These are phyloP conservation scores for Aurelia sp. DNA, from an alignment of 30 jellyfish, hydroid and myxozoan genomes.

Conservation along the genomic window DNA sequence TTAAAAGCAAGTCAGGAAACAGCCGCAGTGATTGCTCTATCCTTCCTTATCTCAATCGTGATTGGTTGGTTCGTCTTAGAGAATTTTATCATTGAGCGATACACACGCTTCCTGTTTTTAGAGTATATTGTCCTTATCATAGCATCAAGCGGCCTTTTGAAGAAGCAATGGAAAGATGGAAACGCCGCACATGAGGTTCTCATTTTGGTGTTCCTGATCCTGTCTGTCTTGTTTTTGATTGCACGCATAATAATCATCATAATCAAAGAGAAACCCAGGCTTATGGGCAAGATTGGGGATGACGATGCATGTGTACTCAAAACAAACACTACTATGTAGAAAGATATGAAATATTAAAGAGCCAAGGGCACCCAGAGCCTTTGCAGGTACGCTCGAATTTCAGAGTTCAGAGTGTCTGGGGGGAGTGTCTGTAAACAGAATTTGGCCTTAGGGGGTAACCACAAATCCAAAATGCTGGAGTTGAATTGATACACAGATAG, in stretches of 20 bases:
- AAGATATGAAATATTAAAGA: too few relatives aligned
- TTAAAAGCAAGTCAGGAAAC: conserved; percentile 16
- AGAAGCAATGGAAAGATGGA: conserved; percentile 49
- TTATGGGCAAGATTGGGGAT: too few relatives aligned
- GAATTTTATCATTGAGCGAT: conserved; percentile 33
- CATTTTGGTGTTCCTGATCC: conserved; percentile 15
- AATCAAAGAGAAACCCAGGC: conserved; percentile 19
- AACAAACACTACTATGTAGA: too few relatives aligned
- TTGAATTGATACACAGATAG: too few relatives aligned
- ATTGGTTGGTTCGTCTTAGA: conserved; percentile 51
- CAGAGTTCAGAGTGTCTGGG: too few relatives aligned
- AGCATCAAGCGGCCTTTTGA: conserved; percentile 25
- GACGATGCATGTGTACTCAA: too few relatives aligned
- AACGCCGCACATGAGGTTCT: conserved; percentile 19
- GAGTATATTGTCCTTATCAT: conserved; percentile 34
- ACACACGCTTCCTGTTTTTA: conserved; percentile 10
- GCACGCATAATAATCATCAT: conserved; percentile 23
- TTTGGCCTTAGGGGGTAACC: too few relatives aligned
- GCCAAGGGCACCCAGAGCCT: too few relatives aligned
- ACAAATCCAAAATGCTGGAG: too few relatives aligned
- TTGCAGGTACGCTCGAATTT: too few relatives aligned
- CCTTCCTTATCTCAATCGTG: conserved; percentile 22
- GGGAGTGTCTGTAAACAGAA: too few relatives aligned
- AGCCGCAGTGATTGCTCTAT: conserved; percentile 18
- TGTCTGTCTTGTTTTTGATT: conserved; percentile 12